Conservation (phyloP, 2,797 vertebrate genomes). For the Gallinago solitaria region DNA sequence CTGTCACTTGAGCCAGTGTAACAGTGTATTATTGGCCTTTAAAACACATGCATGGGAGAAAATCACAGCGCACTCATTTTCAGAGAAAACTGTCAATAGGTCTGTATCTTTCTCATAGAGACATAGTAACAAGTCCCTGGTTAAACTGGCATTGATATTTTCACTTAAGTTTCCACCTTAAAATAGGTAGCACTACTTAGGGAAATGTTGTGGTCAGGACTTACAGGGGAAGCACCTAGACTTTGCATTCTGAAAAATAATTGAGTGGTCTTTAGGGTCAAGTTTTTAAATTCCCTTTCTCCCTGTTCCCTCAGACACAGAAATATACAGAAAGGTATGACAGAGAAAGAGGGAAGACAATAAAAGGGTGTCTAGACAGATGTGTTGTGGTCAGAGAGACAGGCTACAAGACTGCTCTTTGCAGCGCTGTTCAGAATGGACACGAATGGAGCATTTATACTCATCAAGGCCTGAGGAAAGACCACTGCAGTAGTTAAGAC, state of each 20-base stretch:
- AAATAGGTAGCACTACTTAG: not conserved
- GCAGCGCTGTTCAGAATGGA: not conserved
- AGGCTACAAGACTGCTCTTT: not conserved
- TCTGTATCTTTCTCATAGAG: not conserved
- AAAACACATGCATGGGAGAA: not conserved
- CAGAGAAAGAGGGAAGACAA: not conserved
- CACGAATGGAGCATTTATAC: not conserved
- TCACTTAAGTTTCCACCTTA: not conserved
- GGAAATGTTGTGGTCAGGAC: not conserved
- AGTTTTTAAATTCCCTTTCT: not conserved
- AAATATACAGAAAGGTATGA: not conserved
- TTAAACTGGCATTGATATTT: slow-evolving; percentile 3
- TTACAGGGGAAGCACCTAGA: not conserved
- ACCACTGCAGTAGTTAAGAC: not conserved
- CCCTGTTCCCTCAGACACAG: not conserved
- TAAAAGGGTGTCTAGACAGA: not conserved
- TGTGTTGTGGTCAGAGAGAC: not conserved
- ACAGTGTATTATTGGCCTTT: not conserved
- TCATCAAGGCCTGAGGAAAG: not conserved
- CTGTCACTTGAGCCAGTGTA: not conserved
- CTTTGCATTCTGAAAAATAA: not conserved
- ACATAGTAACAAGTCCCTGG: not conserved
- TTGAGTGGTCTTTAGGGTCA: not conserved
- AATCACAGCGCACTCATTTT: not conserved
- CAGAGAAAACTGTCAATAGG: not conserved